Evolutionary conservation across 1,140 invertebrate genomes (phyloP).

Genomic region (Apis dorsata): DNA sequence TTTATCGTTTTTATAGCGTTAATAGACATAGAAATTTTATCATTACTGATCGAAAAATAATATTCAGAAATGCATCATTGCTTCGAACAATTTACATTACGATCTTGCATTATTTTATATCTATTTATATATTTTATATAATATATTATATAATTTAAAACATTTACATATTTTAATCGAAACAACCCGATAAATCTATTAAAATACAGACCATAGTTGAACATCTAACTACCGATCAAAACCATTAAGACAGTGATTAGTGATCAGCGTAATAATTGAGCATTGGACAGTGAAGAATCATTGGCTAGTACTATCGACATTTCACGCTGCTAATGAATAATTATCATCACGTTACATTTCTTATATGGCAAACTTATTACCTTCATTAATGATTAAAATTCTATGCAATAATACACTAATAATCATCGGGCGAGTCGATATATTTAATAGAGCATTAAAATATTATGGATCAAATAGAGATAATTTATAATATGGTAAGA

Average conservation of each 20-base stretch:
- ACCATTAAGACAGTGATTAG: conserved; percentile 16
- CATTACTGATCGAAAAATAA: neutral
- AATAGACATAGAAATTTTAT: no score
- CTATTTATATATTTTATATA: no score
- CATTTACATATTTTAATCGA: neutral
- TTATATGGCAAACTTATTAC: conserved; percentile 24
- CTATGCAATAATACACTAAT: neutral
- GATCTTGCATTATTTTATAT: neutral
- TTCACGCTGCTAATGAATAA: conserved; percentile 42
- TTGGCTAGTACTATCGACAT: neutral
- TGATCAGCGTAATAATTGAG: conserved; percentile 37
- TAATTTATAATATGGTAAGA: neutral
- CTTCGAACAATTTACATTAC: neutral
- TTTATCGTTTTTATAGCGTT: no score
- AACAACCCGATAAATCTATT: neutral
- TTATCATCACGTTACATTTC: conserved; percentile 15
- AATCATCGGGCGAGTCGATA: neutral
- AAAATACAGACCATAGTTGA: neutral
- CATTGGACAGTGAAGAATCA: conserved; percentile 29
- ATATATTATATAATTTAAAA: neutral
- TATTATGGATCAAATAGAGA: neutral
- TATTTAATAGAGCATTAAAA: neutral
- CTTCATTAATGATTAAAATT: conserved; percentile 3
- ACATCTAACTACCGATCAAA: conserved; percentile 16
- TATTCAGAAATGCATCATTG: neutral